Base-by-base conservation (phyloP, 2,797 vertebrate species). In the Cheirogaleus major region DNA sequence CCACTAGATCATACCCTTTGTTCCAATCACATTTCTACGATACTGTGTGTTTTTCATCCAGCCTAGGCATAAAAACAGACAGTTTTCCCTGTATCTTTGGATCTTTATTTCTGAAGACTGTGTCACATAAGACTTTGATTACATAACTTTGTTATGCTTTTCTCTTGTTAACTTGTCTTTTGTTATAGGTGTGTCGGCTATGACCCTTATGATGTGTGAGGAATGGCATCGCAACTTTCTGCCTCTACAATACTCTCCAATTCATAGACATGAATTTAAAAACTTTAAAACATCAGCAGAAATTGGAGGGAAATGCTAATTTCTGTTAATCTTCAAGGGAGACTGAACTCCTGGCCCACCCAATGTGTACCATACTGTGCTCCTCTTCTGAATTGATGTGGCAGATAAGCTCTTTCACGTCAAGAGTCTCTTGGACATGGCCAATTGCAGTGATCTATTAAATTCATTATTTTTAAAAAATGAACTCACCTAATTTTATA, bases 371-470 rank as follows among this genome's bases (percentile, higher is more conserved):
- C 3, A 89, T 41, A 20, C 22, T 13, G 0, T 5, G 17, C 17
- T 30, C 7, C 5, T 12, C 8, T 5, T 67, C 1, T 0, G 14
- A 76, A 14, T 5, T 23, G 6, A 52, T 15, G 2, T 13, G 20
- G 43, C 4, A 35, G 35, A 7, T 25, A 18, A 65, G 0, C 1
- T 10, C 2, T 69, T 69, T 43, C 15, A 67, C 25, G 55, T 61
- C 9, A 82, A 57, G 41, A n/a, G 45, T 13, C 76, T 70, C 83
- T 11, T 0, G 18, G 13, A 5, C 2, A 27, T 32, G 18, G 20
- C 12, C 52, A 38, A n/a, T 12, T 48, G 12, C n/a, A 38, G 11
- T 7, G 30, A 52, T 50, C 57, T 86, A 27, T 70, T 94, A 52
- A 79, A 41, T 59, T 75, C 45, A 43, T 35, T 3, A 32, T 23